A percentile compares a stretch with the other conserved stretches of the same genome.
Evolutionary conservation across 2,888 invertebrate genomes (phyloP).

Genomic region (Gymnocheta viridis): DNA sequence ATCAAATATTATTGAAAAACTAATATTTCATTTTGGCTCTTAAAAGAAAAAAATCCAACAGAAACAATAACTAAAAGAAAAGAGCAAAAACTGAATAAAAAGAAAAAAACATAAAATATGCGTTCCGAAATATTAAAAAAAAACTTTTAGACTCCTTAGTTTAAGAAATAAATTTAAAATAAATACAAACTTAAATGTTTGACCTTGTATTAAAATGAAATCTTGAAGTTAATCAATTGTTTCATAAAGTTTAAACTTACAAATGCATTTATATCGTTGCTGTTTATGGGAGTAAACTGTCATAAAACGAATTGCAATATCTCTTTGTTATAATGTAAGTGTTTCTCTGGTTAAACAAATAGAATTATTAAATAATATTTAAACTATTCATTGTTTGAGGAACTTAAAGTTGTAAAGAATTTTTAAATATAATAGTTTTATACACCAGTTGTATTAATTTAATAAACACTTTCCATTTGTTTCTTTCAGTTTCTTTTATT

Average conservation of each 20-base stretch:
- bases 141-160: conserved; percentile 48
- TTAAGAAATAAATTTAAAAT: background rate
- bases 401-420: background rate
- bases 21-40: conserved; percentile 80
- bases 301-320: background rate
- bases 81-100: conserved; percentile 12
- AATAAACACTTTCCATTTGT: background rate
- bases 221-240: conserved; percentile 15
- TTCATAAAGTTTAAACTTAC: background rate
- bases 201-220: conserved; percentile 33
- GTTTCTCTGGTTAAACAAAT: too few species aligned
- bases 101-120: conserved; percentile 33
- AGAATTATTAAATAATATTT: too few species aligned
- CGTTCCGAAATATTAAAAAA: background rate
- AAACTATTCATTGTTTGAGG: background rate
- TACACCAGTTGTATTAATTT: background rate
- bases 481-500: background rate
- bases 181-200: conserved; percentile 27
- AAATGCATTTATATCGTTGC: background rate
- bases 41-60: conserved; percentile 69
- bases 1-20: conserved; percentile 77
- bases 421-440: background rate
- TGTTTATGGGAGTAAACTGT: background rate
- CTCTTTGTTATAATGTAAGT: too few species aligned
- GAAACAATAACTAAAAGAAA: background rate